Evolutionary conservation across 2,113 vertebrate genomes (phyloP), one percentile per base, ranked within the genome.

Genomic region (Heterochromis multidens): DNA sequence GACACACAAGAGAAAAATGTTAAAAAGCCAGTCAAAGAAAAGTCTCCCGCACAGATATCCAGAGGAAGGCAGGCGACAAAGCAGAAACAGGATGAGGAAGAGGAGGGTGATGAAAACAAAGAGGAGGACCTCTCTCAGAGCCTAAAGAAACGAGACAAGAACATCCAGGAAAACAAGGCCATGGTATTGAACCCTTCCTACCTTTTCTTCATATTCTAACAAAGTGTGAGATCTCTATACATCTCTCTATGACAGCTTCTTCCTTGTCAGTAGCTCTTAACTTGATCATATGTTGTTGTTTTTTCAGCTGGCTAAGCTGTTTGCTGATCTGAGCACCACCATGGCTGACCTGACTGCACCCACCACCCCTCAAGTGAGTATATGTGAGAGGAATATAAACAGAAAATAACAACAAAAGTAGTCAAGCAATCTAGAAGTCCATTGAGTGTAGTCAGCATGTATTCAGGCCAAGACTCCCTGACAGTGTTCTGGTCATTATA

Each of bases 131-230:
- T 96, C 40, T 96, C 96, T 35, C 94, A 93, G 52, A 92, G 93
- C 72, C 94, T 97, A n/a, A 96, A 92, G 0, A 99, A 97, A 85
- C 95, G 98, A 90, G 96, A 97, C 85, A 96, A 97, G 92, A 99
- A 99, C 94, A 99, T 99, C 89, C 96, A 97, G 91, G 98, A 99
- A 95, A 99, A 99, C 95, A 99, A 99, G 93, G 98, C 97, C 77
- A 97, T 99, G 98, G 99, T 99, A 94, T 57, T 23, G 3, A 67
- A 58, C 56, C 10, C 9, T 60, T 10, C 31, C 19, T 29, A 3
- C 10, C n/a, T 14, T 63, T 40, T 60, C 4, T 46, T 13, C 6
- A 81, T 7, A 29, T 77, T 84, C 13, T 43, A 13, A 56, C 37
- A 21, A 37, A 56, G 10, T 54, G 21, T 61, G 6, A 49, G 3